Evolutionary conservation across 2,113 vertebrate genomes (phyloP).

Genomic region (Indicator indicator): DNA sequence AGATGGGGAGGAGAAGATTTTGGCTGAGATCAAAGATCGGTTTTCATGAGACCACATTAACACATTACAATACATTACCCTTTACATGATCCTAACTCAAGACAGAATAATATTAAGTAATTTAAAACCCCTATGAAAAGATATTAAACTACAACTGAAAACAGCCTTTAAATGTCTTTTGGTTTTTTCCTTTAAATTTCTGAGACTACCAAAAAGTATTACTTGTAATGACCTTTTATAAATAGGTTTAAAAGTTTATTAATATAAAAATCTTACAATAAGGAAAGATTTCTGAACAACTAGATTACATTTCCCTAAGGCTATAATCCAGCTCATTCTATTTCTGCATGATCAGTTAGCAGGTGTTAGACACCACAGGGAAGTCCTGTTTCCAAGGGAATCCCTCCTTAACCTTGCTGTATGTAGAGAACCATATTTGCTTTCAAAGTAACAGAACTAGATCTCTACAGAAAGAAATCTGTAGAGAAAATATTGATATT

Average conservation of each 20-base stretch:
- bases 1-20: neutral
- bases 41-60: neutral
- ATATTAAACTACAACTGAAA: neutral
- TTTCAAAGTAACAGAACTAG: neutral
- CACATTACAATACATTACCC: neutral
- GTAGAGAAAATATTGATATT: neutral
- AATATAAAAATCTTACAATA: neutral
- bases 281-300: neutral
- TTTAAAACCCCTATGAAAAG: neutral
- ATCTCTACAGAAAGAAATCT: neutral
- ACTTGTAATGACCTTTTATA: neutral
- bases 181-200: neutral
- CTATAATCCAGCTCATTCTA: neutral
- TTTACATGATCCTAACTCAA: neutral
- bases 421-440: neutral
- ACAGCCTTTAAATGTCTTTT: neutral
- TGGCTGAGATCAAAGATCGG: neutral
- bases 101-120: neutral
- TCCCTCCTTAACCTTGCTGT: neutral
- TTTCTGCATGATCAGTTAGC: neutral
- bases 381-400: neutral
- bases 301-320: neutral
- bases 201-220: neutral
- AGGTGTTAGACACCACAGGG: neutral
- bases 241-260: neutral